Evolutionary conservation across 2,888 invertebrate species (phyloP).

Genomic region (Rhodophaea formosa): DNA sequence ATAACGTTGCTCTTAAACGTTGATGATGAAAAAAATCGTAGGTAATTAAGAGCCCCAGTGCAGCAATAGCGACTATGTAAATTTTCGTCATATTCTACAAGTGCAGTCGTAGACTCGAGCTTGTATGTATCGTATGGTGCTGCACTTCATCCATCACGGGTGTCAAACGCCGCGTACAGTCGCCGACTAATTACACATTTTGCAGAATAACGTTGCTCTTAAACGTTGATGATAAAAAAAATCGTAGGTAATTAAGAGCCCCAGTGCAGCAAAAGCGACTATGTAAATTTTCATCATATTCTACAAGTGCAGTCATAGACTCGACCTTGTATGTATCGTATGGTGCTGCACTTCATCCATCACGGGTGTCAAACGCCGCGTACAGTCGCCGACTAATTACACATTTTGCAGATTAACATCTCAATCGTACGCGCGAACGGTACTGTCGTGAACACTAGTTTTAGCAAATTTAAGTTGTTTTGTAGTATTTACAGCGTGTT

Average conservation of each 20-base stretch:
- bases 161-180: constrained; percentile 16
- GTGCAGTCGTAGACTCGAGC: background rate
- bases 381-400: constrained; percentile 13
- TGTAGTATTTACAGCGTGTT: too few relatives aligned
- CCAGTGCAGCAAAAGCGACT: too few relatives aligned
- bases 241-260: too few relatives aligned
- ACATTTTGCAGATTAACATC: constrained; percentile 17
- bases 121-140: background rate
- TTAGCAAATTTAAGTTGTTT: too few relatives aligned
- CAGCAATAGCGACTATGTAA: too few relatives aligned
- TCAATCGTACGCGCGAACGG: constrained; percentile 7
- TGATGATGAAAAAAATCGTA: too few relatives aligned
- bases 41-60: too few relatives aligned
- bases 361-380: constrained; percentile 17
- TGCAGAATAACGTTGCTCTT: too few relatives aligned
- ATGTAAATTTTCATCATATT: background rate
- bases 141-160: constrained; percentile 16
- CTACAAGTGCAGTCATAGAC: background rate
- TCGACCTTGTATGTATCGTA: background rate
- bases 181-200: constrained; percentile 14
- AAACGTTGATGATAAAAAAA: too few relatives aligned
- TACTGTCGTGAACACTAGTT: background rate
- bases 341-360: constrained; percentile 12
- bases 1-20: too few relatives aligned
- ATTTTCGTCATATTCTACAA: background rate